Conservation (phyloP, 2,888 invertebrate species). For the Heliconius hortense region DNA sequence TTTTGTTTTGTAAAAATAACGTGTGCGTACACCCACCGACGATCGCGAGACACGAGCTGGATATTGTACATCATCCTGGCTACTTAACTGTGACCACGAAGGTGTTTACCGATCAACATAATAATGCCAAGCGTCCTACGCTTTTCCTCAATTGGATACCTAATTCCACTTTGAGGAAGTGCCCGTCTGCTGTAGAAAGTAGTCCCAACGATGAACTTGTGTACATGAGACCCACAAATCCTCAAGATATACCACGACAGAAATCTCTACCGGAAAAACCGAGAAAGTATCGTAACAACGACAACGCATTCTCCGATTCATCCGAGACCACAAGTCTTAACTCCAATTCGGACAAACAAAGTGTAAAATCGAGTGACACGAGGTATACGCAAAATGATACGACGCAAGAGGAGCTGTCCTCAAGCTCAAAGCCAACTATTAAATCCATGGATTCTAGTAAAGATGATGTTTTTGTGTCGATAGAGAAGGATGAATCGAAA, state of each 20-base stretch:
- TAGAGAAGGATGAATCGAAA: slow-evolving; percentile 69
- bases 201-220: slow-evolving; percentile 73
- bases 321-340: slow-evolving; percentile 79
- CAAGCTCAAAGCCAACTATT: slow-evolving; percentile 70
- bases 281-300: slow-evolving; percentile 67
- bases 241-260: slow-evolving; percentile 54
- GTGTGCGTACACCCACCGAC: slow-evolving; percentile 98
- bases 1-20: slow-evolving; percentile 96
- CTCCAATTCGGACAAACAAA: slow-evolving; percentile 79
- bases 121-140: slow-evolving; percentile 89
- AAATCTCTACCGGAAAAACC: slow-evolving; percentile 53
- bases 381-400: slow-evolving; percentile 70
- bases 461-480: slow-evolving; percentile 63
- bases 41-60: slow-evolving; percentile 89
- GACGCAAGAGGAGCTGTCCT: slow-evolving; percentile 69
- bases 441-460: slow-evolving; percentile 69
- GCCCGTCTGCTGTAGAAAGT: slow-evolving; percentile 88
- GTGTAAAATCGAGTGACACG: slow-evolving; percentile 72
- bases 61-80: slow-evolving; percentile 94
- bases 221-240: slow-evolving; percentile 58
- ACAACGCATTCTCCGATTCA: slow-evolving; percentile 77
- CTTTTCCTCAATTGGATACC: slow-evolving; percentile 97
- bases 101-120: slow-evolving; percentile 89
- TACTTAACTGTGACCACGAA: slow-evolving; percentile 94
- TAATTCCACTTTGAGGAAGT: slow-evolving; percentile 92